Base-by-base conservation (phyloP, 2,113 vertebrate species). In the Nerophis lumbriciformis region DNA sequence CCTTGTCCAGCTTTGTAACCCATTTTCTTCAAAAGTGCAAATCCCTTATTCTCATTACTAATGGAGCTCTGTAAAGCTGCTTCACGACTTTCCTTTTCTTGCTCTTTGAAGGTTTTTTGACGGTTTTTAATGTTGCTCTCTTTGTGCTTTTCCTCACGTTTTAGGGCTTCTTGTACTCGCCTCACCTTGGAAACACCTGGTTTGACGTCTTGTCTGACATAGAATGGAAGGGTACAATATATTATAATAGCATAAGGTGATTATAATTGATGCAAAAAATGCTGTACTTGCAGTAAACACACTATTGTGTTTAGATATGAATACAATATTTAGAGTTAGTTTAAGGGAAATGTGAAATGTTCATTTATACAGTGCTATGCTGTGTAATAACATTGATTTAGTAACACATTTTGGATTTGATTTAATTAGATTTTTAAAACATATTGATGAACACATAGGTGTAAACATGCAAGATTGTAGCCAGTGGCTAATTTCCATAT, bases 1-100 rank as follows among this genome's bases (percentile, higher is more conserved):
- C 95, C 93, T 80, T 97, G 93, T 3, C 97, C 96, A 0, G 88
- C 90, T 90, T 92, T 95, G 76, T 99, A 99, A 7, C 97, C 97
- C 97, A 99, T 99, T 84, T 98, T 98, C 68, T 96, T 93, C 45
- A 99, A 91, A 73, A 99, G 77, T 16, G 95, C 92, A 89, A 98
- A 99, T 4, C 97, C 96, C 78, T 93, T 98, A 82, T 98, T 99
- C 50, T 94, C 85, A 13, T 70, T 91, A 74, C 91, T 91, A 6
- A 99, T 78, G 0, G 93, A 90, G 51, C 79, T 95, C 61, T 93
- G 91, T 77, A 98, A 64, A 2, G 93, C 94, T 15, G 79, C 63
- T 19, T 97, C 95, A 5, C 96, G 90, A 37, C 92, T 93, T 72
- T 98, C 94, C 53, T 79, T 88, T 73, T 98, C 94, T 68, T 94